phyloP scores from a whole-genome alignment of 2,888 invertebrate genomes.

The Rugalucina vietnamica region DNA sequence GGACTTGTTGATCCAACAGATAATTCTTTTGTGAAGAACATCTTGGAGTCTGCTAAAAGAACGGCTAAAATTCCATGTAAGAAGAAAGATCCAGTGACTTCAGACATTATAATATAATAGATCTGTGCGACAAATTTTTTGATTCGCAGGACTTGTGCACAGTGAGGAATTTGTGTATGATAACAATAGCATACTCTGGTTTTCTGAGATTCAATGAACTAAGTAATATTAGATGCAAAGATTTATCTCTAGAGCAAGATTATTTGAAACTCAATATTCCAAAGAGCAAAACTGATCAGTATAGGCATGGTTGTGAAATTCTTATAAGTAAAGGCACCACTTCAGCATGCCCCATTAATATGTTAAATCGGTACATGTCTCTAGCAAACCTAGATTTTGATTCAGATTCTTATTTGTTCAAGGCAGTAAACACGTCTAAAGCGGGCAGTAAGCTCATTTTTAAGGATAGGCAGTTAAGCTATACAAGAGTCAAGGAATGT shows the following conservation, averaged over 20 bases:
- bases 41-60: background rate
- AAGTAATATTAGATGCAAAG: constrained; percentile 5
- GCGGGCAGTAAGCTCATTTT: background rate
- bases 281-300: constrained; percentile 10
- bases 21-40: background rate
- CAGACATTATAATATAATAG: background rate
- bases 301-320: background rate
- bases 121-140: constrained; percentile 14
- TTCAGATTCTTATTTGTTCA: background rate
- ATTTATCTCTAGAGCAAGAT: background rate
- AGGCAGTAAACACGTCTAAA: background rate
- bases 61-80: background rate
- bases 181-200: constrained; percentile 6
- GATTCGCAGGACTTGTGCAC: constrained; percentile 3
- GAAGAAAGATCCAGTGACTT: constrained; percentile 25
- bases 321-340: background rate
- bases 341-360: background rate
- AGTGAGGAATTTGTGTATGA: constrained; percentile 19
- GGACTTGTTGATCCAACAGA: background rate
- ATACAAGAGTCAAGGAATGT: background rate
- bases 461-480: background rate
- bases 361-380: background rate
- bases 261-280: background rate
- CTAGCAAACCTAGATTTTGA: background rate
- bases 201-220: constrained; percentile 29